Percentiles rank a stretch among this genome's conserved stretches.
phyloP scores from a whole-genome alignment of 1,140 invertebrate species.

The Drosophila subpulchrella region DNA sequence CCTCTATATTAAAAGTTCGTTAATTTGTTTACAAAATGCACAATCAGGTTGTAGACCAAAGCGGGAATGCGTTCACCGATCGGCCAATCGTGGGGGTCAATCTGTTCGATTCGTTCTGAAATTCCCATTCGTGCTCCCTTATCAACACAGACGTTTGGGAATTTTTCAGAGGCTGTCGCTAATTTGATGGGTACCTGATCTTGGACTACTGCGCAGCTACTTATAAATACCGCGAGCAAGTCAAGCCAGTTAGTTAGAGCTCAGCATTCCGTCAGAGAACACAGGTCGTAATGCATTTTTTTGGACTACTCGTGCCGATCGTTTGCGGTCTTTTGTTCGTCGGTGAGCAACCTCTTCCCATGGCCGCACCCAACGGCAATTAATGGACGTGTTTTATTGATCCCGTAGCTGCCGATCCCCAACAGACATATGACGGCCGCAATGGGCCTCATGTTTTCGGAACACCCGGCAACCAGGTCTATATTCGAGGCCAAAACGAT shows the following conservation, averaged over 20 bases:
- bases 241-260: constrained; percentile 39
- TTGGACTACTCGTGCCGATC: constrained; percentile 27
- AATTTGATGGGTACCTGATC: constrained; percentile 31
- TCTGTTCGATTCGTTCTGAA: constrained; percentile 18
- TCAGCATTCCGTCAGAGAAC: constrained; percentile 7
- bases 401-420: constrained; percentile 24
- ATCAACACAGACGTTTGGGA: constrained; percentile 20
- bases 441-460: constrained; percentile 49
- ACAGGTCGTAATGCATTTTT: constrained; percentile 15
- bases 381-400: constrained; percentile 2
- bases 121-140: constrained; percentile 34
- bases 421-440: constrained; percentile 46
- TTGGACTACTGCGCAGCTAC: constrained; percentile 31
- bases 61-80: constrained; percentile 46
- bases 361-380: not conserved
- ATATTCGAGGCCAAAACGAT: constrained; percentile 55
- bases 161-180: constrained; percentile 19
- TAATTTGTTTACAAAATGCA: constrained; percentile 39
- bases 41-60: constrained; percentile 70
- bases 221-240: constrained; percentile 40
- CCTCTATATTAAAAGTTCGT: not conserved
- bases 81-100: constrained; percentile 18
- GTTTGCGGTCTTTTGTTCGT: constrained; percentile 24
- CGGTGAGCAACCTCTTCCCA: constrained; percentile 19
- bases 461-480: constrained; percentile 43